Evolutionary conservation across 2,113 vertebrate species (phyloP).

Genomic region (Heptranchias perlo): DNA sequence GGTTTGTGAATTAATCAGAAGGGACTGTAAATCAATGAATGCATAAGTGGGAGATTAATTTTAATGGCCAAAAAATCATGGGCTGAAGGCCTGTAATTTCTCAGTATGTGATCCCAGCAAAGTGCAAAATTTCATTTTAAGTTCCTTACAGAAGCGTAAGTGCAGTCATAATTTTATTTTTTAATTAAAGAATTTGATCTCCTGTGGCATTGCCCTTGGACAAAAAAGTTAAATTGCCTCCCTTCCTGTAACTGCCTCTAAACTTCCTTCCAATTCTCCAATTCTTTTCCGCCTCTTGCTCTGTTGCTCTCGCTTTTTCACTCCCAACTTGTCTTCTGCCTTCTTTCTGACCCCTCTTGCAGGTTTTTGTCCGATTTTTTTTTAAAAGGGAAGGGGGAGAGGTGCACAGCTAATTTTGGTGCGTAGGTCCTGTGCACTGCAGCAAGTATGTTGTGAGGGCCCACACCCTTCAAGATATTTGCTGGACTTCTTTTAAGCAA

Average conservation of each 20-base stretch:
- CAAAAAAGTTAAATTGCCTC: background rate
- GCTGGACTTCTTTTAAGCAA: no score
- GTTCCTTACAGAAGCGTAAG: background rate
- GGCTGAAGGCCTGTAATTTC: background rate
- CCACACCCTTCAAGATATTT: no score
- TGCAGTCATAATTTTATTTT: background rate
- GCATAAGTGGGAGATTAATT: background rate
- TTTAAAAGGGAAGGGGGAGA: no score
- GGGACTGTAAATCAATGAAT: background rate
- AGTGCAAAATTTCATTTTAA: background rate
- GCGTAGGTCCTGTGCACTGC: no score
- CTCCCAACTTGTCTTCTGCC: no score
- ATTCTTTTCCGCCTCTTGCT: no score
- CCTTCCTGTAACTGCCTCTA: background rate
- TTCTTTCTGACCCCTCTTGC: no score
- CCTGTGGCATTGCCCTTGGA: background rate
- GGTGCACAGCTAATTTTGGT: no score
- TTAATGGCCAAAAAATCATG: background rate
- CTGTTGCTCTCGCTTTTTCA: background rate
- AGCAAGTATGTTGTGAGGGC: no score
- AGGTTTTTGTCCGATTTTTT: no score
- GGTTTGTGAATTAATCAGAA: background rate
- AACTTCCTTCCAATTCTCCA: background rate
- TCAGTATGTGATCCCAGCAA: background rate
- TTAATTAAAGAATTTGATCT: background rate